These are phyloP conservation scores for Oscheius sp. DNA, from an alignment of 2,888 invertebrate genomes.

Conservation along the genomic window DNA sequence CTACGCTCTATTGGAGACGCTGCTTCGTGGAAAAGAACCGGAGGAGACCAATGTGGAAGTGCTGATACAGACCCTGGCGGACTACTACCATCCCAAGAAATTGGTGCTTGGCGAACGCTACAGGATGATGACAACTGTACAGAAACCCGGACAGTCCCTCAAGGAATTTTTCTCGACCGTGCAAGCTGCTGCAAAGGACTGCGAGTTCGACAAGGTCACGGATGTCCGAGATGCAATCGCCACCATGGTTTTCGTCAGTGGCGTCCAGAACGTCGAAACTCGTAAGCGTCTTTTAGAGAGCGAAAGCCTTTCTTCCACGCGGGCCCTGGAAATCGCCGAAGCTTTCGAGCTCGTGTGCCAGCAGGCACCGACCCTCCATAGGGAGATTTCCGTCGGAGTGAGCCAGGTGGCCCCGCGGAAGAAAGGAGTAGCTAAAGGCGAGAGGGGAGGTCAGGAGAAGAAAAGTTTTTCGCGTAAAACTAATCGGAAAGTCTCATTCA, in stretches of 20 bases:
- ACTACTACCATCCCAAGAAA: neutral
- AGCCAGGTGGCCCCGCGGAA: neutral
- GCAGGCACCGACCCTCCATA: neutral
- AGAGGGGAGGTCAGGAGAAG: neutral
- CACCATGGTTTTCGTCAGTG: neutral
- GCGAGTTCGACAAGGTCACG: neutral
- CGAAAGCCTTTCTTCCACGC: neutral
- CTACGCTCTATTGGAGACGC: slow-evolving; percentile 14
- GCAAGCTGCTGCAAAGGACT: neutral
- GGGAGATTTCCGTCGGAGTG: neutral
- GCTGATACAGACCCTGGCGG: neutral
- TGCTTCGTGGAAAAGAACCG: neutral
- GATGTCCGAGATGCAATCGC: neutral
- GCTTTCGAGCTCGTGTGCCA: neutral
- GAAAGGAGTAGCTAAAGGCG: neutral
- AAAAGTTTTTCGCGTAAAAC: neutral
- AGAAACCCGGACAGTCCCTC: neutral
- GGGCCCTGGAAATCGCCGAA: slow-evolving; percentile 16
- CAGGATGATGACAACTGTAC: neutral
- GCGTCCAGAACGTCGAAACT: neutral
- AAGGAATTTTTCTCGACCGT: neutral
- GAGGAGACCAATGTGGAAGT: neutral
- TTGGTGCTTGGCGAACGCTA: neutral
- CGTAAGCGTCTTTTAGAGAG: neutral
- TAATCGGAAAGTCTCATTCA: neutral